Percentiles rank a stretch among this genome's conserved stretches.
phyloP scores from a whole-genome alignment of 2,113 vertebrate species.

The Ornithorhynchus anatinus region DNA sequence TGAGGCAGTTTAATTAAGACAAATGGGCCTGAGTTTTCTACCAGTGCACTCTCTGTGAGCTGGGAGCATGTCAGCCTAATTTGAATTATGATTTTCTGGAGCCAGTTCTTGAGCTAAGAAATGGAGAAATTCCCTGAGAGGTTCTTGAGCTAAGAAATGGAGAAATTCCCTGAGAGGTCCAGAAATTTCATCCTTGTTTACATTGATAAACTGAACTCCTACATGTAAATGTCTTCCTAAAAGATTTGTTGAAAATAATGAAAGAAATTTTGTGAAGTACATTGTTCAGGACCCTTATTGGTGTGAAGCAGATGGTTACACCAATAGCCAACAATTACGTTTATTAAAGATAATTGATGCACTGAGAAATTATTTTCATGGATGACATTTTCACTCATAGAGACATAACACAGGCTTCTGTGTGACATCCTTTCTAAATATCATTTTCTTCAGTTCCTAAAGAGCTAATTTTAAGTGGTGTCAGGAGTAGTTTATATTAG shows the following conservation, averaged over 20 bases:
- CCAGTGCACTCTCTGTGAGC: no score
- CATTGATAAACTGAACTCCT: not conserved
- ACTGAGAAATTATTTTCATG: conserved; percentile 69
- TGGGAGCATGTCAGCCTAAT: no score
- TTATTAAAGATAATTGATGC: conserved; percentile 35
- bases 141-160: conserved; percentile 4
- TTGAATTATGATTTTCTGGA: not conserved
- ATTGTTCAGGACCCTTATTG: not conserved
- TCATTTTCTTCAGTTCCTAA: conserved; percentile 14
- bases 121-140: conserved; percentile 16
- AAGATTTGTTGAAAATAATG: conserved; percentile 8
- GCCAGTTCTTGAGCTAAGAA: conserved; percentile 5
- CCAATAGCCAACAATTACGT: conserved; percentile 24
- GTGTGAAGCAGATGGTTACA: not conserved
- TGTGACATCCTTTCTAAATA: not conserved
- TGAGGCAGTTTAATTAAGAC: no score
- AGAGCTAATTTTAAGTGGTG: conserved; percentile 10
- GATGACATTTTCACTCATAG: conserved; percentile 43
- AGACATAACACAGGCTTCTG: conserved; percentile 44
- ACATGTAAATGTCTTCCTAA: conserved; percentile 7
- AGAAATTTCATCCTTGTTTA: not conserved
- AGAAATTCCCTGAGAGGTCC: conserved; percentile 17
- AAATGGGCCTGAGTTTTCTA: no score
- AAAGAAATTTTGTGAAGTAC: conserved; percentile 30
- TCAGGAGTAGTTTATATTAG: no score